Conservation (phyloP, 2,113 vertebrate species). For the Oceanites oceanicus region DNA sequence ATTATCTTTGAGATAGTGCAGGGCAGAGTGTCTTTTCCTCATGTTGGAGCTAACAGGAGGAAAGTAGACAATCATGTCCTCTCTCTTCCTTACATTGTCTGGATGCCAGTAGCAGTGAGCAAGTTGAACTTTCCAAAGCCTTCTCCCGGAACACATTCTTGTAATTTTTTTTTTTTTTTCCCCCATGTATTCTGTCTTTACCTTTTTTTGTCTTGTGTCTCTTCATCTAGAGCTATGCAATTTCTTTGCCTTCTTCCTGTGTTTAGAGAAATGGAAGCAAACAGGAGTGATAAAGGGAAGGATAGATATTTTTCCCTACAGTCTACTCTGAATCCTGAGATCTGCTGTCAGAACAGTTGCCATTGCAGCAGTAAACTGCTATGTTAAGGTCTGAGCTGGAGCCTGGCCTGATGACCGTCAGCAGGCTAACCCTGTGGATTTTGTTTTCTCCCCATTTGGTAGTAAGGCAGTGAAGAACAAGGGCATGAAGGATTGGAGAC, state of each 20-base stretch:
- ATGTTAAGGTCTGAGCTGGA: not conserved
- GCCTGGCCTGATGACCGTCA: not conserved
- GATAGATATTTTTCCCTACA: rapidly evolving
- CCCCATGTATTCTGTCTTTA: not conserved
- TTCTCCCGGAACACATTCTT: rapidly evolving
- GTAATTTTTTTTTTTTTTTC: not conserved
- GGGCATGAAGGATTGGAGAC: not conserved
- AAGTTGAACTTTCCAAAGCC: not conserved
- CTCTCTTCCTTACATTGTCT: not conserved
- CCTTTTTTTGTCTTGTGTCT: not conserved
- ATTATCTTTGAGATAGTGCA: not conserved
- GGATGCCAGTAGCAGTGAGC: not conserved
- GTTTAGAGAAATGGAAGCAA: not conserved
- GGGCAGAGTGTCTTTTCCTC: not conserved
- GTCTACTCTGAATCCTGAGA: not conserved
- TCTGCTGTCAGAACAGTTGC: not conserved
- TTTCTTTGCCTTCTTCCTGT: not conserved
- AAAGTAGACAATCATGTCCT: rapidly evolving
- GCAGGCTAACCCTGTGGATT: too few relatives aligned
- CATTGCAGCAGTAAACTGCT: not conserved
- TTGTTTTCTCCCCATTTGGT: not conserved
- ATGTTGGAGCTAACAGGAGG: not conserved
- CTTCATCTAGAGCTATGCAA: not conserved
- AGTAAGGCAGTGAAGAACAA: not conserved
- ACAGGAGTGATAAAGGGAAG: not conserved